Base-by-base conservation (phyloP, 92 coral and sea anemone species). In the Palythoa grandiflora region DNA sequence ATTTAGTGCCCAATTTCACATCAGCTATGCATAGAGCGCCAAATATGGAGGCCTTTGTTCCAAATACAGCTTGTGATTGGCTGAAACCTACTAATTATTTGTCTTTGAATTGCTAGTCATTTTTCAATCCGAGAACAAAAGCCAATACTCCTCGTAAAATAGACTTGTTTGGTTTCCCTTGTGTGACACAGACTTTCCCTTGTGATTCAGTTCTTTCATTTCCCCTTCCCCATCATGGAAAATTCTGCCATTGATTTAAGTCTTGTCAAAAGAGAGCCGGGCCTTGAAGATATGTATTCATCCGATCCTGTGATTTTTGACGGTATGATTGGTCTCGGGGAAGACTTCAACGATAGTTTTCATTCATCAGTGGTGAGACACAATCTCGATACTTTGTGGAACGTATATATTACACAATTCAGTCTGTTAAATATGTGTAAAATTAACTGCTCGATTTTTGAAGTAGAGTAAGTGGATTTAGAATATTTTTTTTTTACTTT, bases 251-350 rank as follows among this genome's bases (percentile, higher is more conserved):
- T 95, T 88, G 98, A 95, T 93, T 87, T 95, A 75, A 95, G 94
- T 75, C 92, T 95, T 68, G 94, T 95, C 6, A 95, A 95, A 86
- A 95, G 92, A 84, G 98, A 95, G 54, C 98, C 98, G 6, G 94
- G 98, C 9, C 84, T 95, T 39, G 88, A 89, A 51, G 93, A 90
- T 37, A 91, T 94, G 83, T 95, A 93, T 77, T 91, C 96, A n/a
- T 79, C 98, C 13, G 93, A 91, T 47, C 91, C 96, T 17, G 96
- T 93, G 37, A 84, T 95, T 13, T 95, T 93, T 55, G 98, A 95
- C 78, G 88, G 92, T 68, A 95, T 95, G 98, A 93, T 95, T 87
- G 86, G 86, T 10, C 75, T 81, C 19, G 92, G 93, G 2, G 98
- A 95, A 11, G 98, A 92, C 70, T 93, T 93, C 87, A 95, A 93